These are phyloP conservation scores for Ariopsis seemanni DNA, from an alignment of 2,113 vertebrate species.

Conservation along the genomic window DNA sequence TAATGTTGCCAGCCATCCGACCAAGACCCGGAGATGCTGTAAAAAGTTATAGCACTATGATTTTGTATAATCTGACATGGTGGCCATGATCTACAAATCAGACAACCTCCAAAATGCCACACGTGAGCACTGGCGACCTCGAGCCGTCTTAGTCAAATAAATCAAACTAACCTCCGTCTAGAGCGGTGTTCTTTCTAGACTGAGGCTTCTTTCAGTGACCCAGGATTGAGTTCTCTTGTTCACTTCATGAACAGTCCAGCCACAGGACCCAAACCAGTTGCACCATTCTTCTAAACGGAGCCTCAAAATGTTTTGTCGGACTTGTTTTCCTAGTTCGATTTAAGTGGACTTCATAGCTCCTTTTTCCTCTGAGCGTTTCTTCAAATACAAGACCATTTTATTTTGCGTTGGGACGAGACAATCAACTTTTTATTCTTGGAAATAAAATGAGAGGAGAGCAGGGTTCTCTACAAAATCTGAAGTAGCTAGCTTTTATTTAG, in stretches of 20 bases:
- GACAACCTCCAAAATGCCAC: background rate
- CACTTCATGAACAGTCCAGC: background rate
- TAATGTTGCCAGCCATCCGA: too few species aligned
- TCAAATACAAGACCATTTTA: background rate
- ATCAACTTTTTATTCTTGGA: background rate
- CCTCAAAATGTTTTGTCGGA: background rate
- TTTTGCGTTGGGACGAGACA: background rate
- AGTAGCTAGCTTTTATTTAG: too few species aligned
- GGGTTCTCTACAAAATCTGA: too few species aligned
- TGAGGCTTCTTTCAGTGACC: background rate
- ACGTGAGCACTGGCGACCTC: background rate
- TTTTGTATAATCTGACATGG: too few species aligned
- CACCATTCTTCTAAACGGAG: background rate
- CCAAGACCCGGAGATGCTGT: too few species aligned
- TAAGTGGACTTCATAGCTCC: background rate
- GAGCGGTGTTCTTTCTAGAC: background rate
- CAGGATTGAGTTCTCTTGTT: background rate
- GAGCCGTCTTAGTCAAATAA: background rate
- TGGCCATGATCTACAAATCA: background rate
- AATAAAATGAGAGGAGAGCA: too few species aligned
- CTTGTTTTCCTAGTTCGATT: background rate
- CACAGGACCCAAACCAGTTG: background rate
- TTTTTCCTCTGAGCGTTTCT: background rate
- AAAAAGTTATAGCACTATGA: too few species aligned
- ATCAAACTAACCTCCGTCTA: background rate